Base-by-base conservation (phyloP, 2,797 vertebrate species). In the Cetoscarus ocellatus region DNA sequence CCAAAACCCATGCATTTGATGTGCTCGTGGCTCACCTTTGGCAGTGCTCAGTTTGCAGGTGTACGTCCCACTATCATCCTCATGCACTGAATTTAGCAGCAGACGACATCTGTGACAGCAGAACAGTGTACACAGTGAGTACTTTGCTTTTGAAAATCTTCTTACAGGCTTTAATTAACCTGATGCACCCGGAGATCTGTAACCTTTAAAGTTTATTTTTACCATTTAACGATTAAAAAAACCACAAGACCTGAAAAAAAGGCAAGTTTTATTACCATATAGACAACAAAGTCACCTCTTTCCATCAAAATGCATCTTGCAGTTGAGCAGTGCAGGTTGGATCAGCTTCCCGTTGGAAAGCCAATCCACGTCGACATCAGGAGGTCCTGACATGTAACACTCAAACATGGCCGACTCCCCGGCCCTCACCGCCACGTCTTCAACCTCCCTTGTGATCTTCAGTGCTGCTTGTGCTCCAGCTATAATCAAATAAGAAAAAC, bases 231-330 rank as follows among this genome's bases (percentile, higher is more conserved):
- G 4, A 27, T 2, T 27, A 27, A 27, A 27, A 4, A 27, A 27
- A 27, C 2, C 2, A 27, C 4, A 27, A 2, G 27, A 27, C 27
- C 27, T 27, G 27, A 27, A 27, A 27, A 27, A 27, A 27, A n/a
- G n/a, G 27, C 27, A 27, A 27, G 27, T 27, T 27, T 27, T 27
- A 27, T 27, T 7, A 7, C 38, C 9, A 39, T 7, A 13, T 2
- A 35, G 15, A 42, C 10, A 11, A 5, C 11, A 5, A 60, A 51
- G 73, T 5, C 35, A 92, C 93, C 96, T 95, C 62, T 89, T 96
- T 74, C 98, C 98, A 6, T 98, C 96, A 74, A 98, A 98, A 90
- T 97, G 96, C 97, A 99, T 99, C 94, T 99, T 99, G 92, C 98
- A 99, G 93, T 97, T 96, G 86, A 99, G 96, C 79, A 98, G 91